Evolutionary conservation across 2,797 vertebrate species (phyloP), one percentile per base, ranked within the genome.

Genomic region (Apodemus agrarius): DNA sequence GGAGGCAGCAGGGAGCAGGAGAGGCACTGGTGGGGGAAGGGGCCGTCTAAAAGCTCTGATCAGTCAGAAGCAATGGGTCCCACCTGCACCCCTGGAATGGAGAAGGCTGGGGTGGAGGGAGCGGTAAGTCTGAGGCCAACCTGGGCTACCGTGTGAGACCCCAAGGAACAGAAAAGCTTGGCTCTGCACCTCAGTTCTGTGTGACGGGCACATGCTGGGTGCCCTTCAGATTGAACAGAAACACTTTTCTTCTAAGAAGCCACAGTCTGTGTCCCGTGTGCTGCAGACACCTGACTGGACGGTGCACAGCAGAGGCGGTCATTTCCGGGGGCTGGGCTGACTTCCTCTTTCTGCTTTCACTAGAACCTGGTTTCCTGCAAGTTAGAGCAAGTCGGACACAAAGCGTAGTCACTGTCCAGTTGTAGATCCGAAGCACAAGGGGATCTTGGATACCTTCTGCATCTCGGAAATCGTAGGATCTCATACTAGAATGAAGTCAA

Each of bases 401-500:
- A 94, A 78, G 81, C 46, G 67, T 10, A 31, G 26, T 75, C 40
- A 86, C 34, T 10, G 0, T 90, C 74, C 89, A 76, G 85, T 21
- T 90, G 43, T 24, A 95, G 54, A 84, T 57, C 24, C 14, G 12
- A 61, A 82, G 46, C 79, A 83, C 57, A 87, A 75, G 78, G 26
- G n/a, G 54, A 54, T 76, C 52, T 80, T 46, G 89, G 34, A 40
- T 94, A 65, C 29, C 3, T 52, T 80, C 14, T 24, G 49, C 29
- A 34, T 52, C 52, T 96, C 69, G 92, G 93, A 89, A 90, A 72
- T 75, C 75, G 85, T 16, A 54, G 37, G 65, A 37, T 14, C 22
- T 37, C 2, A n/a, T 14, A 54, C 31, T 10, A 54, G 57, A 7
- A 31, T 57, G 40, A 57, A 29, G 40, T 26, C 69, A 34, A 76